These are phyloP conservation scores for Apus apus DNA, from an alignment of 2,113 vertebrate genomes.

Conservation along the genomic window DNA sequence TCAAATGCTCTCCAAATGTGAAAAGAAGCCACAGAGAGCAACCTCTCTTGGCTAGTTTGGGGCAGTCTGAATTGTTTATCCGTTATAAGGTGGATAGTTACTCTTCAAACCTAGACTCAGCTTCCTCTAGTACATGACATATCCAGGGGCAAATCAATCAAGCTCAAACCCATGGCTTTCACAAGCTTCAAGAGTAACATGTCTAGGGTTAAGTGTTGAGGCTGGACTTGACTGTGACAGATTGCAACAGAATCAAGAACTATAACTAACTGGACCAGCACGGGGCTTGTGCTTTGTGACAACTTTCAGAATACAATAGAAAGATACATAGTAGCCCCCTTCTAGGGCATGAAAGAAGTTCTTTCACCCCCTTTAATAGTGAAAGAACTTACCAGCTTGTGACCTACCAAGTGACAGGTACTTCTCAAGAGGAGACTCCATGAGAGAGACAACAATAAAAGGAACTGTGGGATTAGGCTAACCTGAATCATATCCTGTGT, in stretches of 20 bases:
- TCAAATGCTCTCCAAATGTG: not conserved
- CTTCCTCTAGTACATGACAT: not conserved
- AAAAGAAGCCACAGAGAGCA: not conserved
- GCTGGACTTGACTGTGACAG: not conserved
- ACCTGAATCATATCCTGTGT: not conserved
- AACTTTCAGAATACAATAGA: not conserved
- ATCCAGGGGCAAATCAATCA: not conserved
- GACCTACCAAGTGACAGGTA: not conserved
- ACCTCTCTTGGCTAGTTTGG: not conserved
- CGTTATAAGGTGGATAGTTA: not conserved
- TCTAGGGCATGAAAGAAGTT: not conserved
- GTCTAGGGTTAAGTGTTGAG: not conserved
- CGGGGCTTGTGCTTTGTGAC: accelerated
- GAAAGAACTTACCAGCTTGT: not conserved
- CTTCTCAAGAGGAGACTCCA: not conserved
- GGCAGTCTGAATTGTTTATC: not conserved
- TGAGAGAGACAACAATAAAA: not conserved
- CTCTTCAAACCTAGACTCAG: not conserved
- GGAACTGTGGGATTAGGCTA: not conserved
- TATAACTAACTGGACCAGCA: not conserved
- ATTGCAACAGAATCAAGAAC: not conserved
- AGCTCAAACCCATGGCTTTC: not conserved
- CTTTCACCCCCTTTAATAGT: not conserved
- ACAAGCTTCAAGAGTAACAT: not conserved
- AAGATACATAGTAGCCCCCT: not conserved